These are phyloP conservation scores for Tadarida brasiliensis DNA, from an alignment of 2,797 vertebrate genomes.

Conservation along the genomic window DNA sequence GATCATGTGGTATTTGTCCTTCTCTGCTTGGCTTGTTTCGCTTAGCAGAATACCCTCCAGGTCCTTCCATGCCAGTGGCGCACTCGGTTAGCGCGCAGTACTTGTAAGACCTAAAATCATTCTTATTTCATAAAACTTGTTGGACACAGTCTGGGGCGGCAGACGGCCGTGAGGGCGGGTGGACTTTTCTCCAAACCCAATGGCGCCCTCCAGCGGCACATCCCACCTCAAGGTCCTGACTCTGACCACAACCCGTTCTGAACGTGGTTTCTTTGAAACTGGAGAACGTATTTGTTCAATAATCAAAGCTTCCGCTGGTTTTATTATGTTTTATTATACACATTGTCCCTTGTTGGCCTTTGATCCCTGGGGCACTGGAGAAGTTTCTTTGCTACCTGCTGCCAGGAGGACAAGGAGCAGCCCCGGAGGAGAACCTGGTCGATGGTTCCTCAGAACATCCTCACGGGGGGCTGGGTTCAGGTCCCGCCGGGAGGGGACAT, in stretches of 20 bases:
- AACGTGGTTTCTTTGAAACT: background rate
- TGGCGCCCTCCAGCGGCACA: conserved; percentile 85
- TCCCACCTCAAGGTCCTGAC: background rate
- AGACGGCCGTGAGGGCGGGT: background rate
- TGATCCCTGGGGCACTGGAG: background rate
- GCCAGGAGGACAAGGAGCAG: background rate
- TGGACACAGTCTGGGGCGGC: background rate
- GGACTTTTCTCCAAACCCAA: conserved; percentile 75
- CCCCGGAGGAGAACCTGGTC: too few species aligned
- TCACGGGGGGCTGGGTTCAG: too few species aligned
- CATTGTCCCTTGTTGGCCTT: background rate
- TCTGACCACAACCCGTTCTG: background rate
- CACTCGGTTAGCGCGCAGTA: too few species aligned
- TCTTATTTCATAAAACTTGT: background rate
- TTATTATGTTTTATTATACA: background rate
- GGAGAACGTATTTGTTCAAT: background rate
- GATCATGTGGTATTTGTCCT: too few species aligned
- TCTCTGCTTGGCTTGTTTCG: too few species aligned
- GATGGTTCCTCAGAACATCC: background rate
- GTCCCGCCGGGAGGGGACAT: background rate
- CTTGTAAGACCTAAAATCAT: conserved; percentile 40
- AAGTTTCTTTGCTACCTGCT: background rate
- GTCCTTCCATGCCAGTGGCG: too few species aligned
- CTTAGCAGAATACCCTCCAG: too few species aligned
- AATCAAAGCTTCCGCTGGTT: background rate